These are phyloP conservation scores for Mystacides longicornis DNA, from an alignment of 2,888 invertebrate genomes.

Conservation along the genomic window DNA sequence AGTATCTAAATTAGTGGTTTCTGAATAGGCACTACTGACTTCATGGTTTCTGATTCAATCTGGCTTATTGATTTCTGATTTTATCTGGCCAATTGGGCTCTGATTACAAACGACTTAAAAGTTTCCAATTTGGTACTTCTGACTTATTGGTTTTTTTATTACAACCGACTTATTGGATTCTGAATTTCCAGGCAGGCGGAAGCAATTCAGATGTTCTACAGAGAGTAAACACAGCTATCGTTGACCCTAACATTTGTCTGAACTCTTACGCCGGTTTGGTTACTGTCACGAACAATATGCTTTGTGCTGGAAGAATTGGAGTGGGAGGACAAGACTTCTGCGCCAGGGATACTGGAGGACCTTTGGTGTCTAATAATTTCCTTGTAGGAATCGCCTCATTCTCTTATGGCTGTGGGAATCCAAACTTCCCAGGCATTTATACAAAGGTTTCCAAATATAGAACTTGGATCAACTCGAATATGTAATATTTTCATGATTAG, in stretches of 20 bases:
- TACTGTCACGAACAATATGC: slow-evolving; percentile 37
- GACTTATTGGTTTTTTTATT: too few species aligned
- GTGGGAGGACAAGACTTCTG: slow-evolving; percentile 42
- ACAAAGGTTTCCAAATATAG: background rate
- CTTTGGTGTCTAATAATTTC: slow-evolving; percentile 41
- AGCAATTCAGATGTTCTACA: background rate
- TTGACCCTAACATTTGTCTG: background rate
- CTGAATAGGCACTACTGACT: too few species aligned
- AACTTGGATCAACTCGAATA: background rate
- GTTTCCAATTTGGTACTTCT: too few species aligned
- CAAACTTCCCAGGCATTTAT: slow-evolving; percentile 18
- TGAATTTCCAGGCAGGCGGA: background rate
- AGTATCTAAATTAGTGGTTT: too few species aligned
- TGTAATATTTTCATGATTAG: too few species aligned
- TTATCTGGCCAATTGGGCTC: too few species aligned
- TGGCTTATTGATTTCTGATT: too few species aligned
- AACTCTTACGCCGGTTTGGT: background rate
- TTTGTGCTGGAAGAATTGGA: slow-evolving; percentile 37
- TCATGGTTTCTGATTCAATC: too few species aligned
- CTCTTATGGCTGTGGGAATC: slow-evolving; percentile 50
- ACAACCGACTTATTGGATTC: too few species aligned
- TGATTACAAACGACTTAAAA: too few species aligned
- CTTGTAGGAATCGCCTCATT: slow-evolving; percentile 50
- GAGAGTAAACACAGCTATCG: background rate
- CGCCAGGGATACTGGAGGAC: slow-evolving; percentile 53